A percentile compares a stretch with the other conserved stretches of the same genome.
phyloP scores from a whole-genome alignment of 2,113 vertebrate genomes.

The Acrocephalus kingi region DNA sequence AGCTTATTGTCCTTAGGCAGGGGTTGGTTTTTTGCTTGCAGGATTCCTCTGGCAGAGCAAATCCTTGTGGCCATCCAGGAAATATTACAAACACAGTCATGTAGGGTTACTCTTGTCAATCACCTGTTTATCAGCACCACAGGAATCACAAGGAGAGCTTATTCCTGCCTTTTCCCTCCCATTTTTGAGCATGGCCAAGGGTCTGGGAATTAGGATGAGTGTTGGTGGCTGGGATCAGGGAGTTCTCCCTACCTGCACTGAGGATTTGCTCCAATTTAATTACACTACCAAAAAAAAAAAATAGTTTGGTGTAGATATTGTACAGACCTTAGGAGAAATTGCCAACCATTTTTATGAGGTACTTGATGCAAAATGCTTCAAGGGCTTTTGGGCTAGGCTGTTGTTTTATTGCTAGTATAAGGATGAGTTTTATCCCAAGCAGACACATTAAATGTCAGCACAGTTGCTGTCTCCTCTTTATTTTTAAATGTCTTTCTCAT shows the following conservation, averaged over 20 bases:
- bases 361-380: not conserved
- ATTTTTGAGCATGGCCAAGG: not conserved
- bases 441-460: constrained; percentile 1
- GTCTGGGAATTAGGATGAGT: not conserved
- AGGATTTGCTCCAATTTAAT: not conserved
- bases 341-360: not conserved
- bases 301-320: not conserved
- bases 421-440: constrained; percentile 10
- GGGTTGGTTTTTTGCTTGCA: not conserved
- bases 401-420: constrained; percentile 18
- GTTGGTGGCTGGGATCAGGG: not conserved
- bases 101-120: not conserved
- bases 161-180: not conserved
- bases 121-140: not conserved
- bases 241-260: not conserved
- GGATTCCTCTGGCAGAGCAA: not conserved
- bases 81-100: not conserved
- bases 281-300: not conserved
- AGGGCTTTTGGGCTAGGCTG: not conserved
- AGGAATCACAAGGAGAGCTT: rapidly evolving
- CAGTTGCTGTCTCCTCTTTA: constrained; percentile 1
- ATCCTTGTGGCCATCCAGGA: not conserved
- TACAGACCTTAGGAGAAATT: not conserved
- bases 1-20: not conserved
- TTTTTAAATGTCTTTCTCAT: not conserved